Conservation (phyloP, 2,113 vertebrate genomes). For the Oenanthe melanoleuca region DNA sequence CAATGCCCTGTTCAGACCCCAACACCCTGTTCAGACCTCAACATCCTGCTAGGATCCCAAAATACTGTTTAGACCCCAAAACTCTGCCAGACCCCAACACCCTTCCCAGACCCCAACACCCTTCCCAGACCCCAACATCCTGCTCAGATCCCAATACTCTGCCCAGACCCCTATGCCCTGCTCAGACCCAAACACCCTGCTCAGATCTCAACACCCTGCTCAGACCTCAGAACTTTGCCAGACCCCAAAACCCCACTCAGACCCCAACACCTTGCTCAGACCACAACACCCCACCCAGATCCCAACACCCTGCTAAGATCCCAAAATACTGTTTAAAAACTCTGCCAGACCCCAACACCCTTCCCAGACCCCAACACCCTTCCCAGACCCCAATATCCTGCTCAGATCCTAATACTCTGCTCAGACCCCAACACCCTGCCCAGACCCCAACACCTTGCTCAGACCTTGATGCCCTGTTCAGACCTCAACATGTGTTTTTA, state of each 20-base stretch:
- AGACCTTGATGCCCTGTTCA: fast-evolving
- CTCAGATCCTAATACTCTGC: no score
- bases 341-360: background rate
- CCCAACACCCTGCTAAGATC: fast-evolving
- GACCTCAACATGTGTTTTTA: no score
- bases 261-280: background rate
- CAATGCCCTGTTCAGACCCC: no score
- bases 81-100: fast-evolving
- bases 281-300: fast-evolving
- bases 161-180: background rate
- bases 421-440: background rate
- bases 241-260: background rate
- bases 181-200: no score
- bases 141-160: background rate
- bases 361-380: background rate
- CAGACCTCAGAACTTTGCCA: no score
- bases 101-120: no score
- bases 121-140: background rate
- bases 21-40: no score
- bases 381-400: fast-evolving
- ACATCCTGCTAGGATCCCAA: background rate
- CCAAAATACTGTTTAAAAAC: fast-evolving
- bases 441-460: background rate
- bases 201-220: background rate
- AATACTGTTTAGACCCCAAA: background rate